These are phyloP conservation scores for Zoanthus solanderi DNA, from an alignment of 92 coral and sea anemone genomes.

Conservation along the genomic window DNA sequence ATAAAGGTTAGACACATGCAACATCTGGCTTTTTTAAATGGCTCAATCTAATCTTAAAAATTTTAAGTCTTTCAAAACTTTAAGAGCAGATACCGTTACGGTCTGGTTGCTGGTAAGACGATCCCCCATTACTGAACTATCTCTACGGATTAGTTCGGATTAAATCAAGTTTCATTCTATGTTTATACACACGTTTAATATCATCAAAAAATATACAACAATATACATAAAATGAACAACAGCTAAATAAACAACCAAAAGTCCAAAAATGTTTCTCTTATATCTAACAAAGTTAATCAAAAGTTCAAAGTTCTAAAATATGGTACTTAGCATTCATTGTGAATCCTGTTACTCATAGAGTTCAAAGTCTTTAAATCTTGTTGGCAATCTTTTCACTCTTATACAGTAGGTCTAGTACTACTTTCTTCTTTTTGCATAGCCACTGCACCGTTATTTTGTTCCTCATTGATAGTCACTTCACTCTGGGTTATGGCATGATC, in stretches of 20 bases:
- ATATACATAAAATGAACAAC: background rate
- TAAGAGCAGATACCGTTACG: background rate
- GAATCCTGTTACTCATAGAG: background rate
- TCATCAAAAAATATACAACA: too few relatives aligned
- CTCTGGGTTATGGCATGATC: background rate
- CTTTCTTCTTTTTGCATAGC: background rate
- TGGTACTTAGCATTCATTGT: background rate
- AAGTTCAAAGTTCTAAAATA: background rate
- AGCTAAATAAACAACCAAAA: background rate
- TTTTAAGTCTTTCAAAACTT: background rate
- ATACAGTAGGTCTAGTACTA: background rate
- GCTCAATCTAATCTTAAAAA: too few relatives aligned
- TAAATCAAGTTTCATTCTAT: too few relatives aligned
- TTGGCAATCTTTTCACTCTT: background rate
- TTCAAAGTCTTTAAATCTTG: constrained; percentile 9
- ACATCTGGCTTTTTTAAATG: background rate
- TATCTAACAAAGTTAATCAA: background rate
- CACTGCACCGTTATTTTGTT: background rate
- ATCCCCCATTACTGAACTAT: too few relatives aligned
- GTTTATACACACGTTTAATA: too few relatives aligned
- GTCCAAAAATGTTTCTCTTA: background rate
- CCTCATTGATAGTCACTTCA: constrained; percentile 2
- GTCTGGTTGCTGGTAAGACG: background rate
- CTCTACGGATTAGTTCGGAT: too few relatives aligned
- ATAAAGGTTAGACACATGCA: background rate